Evolutionary conservation across 2,888 invertebrate genomes (phyloP).

Genomic region (Argynnis bischoffii): DNA sequence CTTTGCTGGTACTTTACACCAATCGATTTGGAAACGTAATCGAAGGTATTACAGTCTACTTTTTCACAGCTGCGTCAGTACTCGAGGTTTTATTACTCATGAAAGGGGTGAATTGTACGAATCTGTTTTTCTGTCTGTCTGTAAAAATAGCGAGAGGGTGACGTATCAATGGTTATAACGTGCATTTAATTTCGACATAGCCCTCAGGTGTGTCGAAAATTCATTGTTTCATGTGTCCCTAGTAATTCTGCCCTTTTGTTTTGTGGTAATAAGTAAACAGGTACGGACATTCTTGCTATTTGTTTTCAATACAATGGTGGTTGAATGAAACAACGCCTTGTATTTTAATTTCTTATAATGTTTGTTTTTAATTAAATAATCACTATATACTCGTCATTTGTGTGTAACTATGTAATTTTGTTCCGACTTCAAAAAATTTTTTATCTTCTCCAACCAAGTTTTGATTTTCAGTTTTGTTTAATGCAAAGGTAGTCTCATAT

Average conservation of each 20-base stretch:
- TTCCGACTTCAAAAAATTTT: no score
- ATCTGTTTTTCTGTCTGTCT: conserved; percentile 68
- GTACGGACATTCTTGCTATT: background rate
- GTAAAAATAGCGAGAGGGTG: conserved; percentile 66
- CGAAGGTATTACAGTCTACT: conserved; percentile 30
- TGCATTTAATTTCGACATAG: conserved; percentile 58
- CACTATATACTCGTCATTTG: no score
- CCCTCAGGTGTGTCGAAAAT: conserved; percentile 40
- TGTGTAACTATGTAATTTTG: no score
- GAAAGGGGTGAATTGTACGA: conserved; percentile 58
- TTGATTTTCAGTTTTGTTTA: no score
- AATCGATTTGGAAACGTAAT: conserved; percentile 26
- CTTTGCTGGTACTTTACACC: conserved; percentile 19
- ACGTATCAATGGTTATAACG: conserved; percentile 50
- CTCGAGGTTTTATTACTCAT: conserved; percentile 66
- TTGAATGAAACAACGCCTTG: no score
- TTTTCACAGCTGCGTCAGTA: conserved; percentile 22
- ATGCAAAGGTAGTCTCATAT: no score
- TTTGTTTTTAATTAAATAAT: no score
- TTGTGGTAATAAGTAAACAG: conserved; percentile 31
- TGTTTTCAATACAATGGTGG: background rate
- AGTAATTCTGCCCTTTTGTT: conserved; percentile 32
- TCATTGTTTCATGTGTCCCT: conserved; percentile 37
- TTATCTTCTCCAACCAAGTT: no score
- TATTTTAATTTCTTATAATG: no score